Conservation (phyloP, 2,113 vertebrate species). For the Nannobrachium achirus region DNA sequence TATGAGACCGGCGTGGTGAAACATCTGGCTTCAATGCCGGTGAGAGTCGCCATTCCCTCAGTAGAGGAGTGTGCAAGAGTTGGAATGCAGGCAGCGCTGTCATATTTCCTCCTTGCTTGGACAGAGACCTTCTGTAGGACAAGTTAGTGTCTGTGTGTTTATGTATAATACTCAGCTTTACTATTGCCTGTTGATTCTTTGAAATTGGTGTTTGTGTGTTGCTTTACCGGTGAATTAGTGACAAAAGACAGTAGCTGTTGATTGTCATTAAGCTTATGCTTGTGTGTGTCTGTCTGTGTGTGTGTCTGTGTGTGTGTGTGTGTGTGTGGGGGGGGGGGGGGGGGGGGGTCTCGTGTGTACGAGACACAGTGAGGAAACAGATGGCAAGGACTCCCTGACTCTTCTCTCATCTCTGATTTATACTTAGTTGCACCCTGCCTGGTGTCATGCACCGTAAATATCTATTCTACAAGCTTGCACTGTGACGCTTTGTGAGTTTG, state of each 20-base stretch:
- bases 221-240: no score
- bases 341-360: no score
- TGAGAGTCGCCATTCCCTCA: slow-evolving; percentile 14
- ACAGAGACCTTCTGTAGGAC: not conserved
- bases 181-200: no score
- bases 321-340: no score
- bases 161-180: no score
- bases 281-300: not conserved
- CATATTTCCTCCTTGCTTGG: slow-evolving; percentile 6
- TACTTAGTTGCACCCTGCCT: no score
- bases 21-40: slow-evolving; percentile 22
- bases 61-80: not conserved
- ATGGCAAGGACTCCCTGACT: not conserved
- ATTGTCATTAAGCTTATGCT: no score
- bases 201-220: no score
- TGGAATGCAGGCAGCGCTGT: slow-evolving; percentile 20
- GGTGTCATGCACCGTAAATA: no score
- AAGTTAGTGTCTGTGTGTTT: not conserved
- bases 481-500: no score
- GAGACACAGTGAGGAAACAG: not conserved
- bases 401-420: not conserved
- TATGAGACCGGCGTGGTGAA: slow-evolving; percentile 2
- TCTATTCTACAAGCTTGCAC: no score
- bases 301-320: not conserved
- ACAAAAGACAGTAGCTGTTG: no score